Evolutionary conservation across 53 echinoderm and acorn worm species (phyloP).

Genomic region (Crossaster papposus): DNA sequence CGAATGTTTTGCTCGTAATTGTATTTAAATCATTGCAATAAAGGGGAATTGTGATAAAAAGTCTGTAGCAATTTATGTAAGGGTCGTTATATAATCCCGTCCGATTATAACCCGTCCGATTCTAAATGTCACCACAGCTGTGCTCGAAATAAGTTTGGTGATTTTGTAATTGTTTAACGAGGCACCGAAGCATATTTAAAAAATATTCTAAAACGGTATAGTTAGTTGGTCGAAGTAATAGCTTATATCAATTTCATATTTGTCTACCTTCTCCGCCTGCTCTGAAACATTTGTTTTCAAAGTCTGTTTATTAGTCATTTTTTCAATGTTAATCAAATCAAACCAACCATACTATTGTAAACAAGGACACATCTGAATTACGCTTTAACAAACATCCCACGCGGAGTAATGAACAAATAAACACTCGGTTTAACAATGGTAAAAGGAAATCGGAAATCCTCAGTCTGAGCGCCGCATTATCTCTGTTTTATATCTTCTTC

Average conservation of each 20-base stretch:
- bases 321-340: not conserved
- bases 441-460: slow-evolving; percentile 37
- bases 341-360: not conserved
- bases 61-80: too few species aligned
- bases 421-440: slow-evolving; percentile 21
- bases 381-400: not conserved
- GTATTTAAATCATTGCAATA: not conserved
- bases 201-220: too few species aligned
- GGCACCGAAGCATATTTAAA: too few species aligned
- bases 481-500: not conserved
- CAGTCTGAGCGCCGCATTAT: not conserved
- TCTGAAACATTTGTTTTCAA: too few species aligned
- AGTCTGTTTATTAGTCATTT: too few species aligned
- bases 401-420: not conserved
- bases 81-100: too few species aligned
- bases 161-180: not conserved
- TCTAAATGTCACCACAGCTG: not conserved
- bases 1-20: not conserved
- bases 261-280: too few species aligned
- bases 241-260: too few species aligned
- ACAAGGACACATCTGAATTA: slow-evolving; percentile 4
- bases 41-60: too few species aligned
- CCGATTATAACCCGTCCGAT: too few species aligned
- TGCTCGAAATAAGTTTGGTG: not conserved
- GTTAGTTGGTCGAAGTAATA: too few species aligned